Evolutionary conservation across 2,797 vertebrate genomes (phyloP).

Genomic region (Hydrocynus forskahlii): DNA sequence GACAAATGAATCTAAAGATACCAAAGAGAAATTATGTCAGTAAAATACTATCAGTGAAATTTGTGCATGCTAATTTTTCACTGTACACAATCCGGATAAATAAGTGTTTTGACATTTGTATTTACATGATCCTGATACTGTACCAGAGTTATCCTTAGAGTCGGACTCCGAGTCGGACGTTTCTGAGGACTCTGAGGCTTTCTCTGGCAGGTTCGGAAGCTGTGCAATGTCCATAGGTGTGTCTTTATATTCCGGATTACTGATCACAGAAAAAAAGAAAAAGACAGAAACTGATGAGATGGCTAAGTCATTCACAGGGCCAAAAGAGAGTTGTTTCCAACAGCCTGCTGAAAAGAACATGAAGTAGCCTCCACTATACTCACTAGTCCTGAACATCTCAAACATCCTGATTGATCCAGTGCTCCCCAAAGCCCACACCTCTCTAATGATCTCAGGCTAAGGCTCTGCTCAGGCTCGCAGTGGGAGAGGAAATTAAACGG

Average conservation of each 20-base stretch:
- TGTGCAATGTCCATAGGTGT: constrained; percentile 95
- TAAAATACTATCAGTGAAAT: not conserved
- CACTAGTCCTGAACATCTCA: constrained; percentile 51
- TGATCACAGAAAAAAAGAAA: constrained; percentile 66
- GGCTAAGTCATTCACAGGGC: constrained; percentile 43
- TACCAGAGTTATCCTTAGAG: constrained; percentile 98
- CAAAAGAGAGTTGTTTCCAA: constrained; percentile 45
- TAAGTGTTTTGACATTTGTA: not conserved
- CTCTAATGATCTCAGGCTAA: constrained; percentile 63
- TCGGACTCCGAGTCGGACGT: constrained; percentile 97
- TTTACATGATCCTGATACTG: not conserved
- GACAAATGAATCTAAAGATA: too few species aligned
- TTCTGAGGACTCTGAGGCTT: constrained; percentile 94
- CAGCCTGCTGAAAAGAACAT: constrained; percentile 31
- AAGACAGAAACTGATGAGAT: constrained; percentile 30
- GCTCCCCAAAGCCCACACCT: constrained; percentile 58
- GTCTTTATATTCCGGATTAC: constrained; percentile 95
- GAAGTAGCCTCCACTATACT: constrained; percentile 43
- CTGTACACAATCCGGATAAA: not conserved
- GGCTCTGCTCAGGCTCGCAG: constrained; percentile 41
- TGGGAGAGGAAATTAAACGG: constrained; percentile 59
- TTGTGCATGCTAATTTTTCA: not conserved
- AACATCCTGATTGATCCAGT: constrained; percentile 61
- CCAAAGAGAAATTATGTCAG: too few species aligned
- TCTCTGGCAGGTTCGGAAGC: constrained; percentile 94